A percentile compares a stretch with the other conserved stretches of the same genome.
These are phyloP conservation scores for Romanogobio albipinnatus DNA, from an alignment of 2,113 vertebrate genomes.

Conservation along the genomic window DNA sequence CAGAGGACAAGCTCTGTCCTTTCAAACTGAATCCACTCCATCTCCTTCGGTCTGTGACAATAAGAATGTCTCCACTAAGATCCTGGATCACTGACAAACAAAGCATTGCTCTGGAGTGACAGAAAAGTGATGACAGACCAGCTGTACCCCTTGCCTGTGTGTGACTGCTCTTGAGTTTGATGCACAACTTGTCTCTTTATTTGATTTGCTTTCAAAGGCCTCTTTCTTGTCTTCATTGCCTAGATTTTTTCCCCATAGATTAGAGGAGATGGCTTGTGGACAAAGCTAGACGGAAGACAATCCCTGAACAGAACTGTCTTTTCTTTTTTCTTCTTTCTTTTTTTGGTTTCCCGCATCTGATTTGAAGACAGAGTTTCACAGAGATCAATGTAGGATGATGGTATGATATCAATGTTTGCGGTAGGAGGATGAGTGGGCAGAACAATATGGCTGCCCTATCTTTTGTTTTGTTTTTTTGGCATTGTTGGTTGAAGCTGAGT, in stretches of 20 bases:
- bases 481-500: conserved; percentile 25
- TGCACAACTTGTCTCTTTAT: background rate
- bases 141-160: background rate
- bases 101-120: background rate
- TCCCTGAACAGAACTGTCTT: background rate
- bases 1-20: background rate
- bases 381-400: conserved; percentile 55
- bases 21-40: background rate
- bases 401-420: conserved; percentile 63
- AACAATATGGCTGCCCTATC: conserved; percentile 40
- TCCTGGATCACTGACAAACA: conserved; percentile 8
- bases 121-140: background rate
- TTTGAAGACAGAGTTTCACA: background rate
- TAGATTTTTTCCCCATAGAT: too few species aligned
- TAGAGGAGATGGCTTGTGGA: background rate
- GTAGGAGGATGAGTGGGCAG: conserved; percentile 53
- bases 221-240: background rate
- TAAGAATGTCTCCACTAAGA: background rate
- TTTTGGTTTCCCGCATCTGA: background rate
- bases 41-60: background rate
- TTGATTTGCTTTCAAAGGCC: background rate
- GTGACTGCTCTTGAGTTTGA: background rate
- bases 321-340: background rate
- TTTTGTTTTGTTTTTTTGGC: conserved; percentile 18
- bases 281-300: background rate